Percentiles rank a stretch among this genome's conserved stretches.
phyloP scores from a whole-genome alignment of 1,140 invertebrate genomes.

The Luehdorfia chinensis region DNA sequence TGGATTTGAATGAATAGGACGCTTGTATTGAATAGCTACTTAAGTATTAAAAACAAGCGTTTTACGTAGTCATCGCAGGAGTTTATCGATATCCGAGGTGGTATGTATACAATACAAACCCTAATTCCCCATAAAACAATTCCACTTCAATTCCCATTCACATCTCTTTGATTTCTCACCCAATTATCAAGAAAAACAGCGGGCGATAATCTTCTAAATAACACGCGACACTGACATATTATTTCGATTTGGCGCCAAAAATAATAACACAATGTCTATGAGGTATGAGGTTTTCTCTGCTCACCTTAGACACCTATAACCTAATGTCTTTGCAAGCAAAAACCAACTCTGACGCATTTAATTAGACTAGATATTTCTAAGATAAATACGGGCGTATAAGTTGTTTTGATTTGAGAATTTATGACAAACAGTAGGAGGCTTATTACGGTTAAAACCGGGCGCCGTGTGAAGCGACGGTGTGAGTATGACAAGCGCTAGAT shows the following conservation, averaged over 20 bases:
- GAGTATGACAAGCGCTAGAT: constrained; percentile 33
- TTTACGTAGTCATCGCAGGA: too few species aligned
- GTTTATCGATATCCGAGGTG: too few species aligned
- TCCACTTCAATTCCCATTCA: background rate
- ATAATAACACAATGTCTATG: constrained; percentile 27
- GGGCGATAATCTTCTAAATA: constrained; percentile 49
- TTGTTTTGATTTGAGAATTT: background rate
- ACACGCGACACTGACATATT: constrained; percentile 49
- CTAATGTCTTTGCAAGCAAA: background rate
- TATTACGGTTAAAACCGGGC: constrained; percentile 25
- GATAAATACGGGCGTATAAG: background rate
- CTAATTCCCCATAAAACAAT: background rate
- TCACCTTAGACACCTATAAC: background rate
- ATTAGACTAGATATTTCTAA: constrained; percentile 2
- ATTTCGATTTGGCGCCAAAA: constrained; percentile 42
- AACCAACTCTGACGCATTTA: background rate
- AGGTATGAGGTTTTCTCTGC: background rate
- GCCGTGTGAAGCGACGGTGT: constrained; percentile 31
- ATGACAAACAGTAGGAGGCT: constrained; percentile 34
- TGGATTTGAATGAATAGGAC: too few species aligned
- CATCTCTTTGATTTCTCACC: constrained; percentile 50
- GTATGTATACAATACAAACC: too few species aligned
- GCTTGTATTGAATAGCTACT: too few species aligned
- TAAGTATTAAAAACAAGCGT: too few species aligned
- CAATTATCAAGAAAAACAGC: constrained; percentile 66